Evolutionary conservation across 2,797 vertebrate species (phyloP).

Genomic region (Hippoglossus hippoglossus): DNA sequence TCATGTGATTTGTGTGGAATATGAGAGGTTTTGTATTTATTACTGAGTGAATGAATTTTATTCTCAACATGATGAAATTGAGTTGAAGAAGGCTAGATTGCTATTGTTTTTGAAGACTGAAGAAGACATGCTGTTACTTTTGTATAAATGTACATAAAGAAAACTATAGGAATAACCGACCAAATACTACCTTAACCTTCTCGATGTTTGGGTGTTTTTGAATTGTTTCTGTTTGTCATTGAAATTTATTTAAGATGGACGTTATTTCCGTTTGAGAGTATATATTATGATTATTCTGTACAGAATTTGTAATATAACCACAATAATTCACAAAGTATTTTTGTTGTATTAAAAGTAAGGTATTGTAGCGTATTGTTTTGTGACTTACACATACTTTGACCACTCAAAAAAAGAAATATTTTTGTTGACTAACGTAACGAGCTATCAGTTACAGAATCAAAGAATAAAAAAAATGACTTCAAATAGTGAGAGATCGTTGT

Average conservation of each 20-base stretch:
- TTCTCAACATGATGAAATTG: slow-evolving; percentile 85
- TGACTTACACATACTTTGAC: slow-evolving; percentile 87
- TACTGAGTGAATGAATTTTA: slow-evolving; percentile 99
- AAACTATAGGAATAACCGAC: slow-evolving; percentile 99
- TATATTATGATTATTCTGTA: slow-evolving; percentile 90
- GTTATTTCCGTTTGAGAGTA: slow-evolving; percentile 90
- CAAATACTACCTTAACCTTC: slow-evolving; percentile 99
- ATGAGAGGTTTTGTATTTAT: slow-evolving; percentile 99
- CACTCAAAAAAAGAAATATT: slow-evolving; percentile 84
- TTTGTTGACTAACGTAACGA: slow-evolving; percentile 82
- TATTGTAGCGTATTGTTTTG: slow-evolving; percentile 88
- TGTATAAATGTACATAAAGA: slow-evolving; percentile 99
- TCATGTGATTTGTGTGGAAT: slow-evolving; percentile 94
- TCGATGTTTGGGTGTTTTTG: slow-evolving; percentile 94
- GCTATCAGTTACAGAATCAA: slow-evolving; percentile 79
- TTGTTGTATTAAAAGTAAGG: slow-evolving; percentile 89
- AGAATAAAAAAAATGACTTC: slow-evolving; percentile 47
- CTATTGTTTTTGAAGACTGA: slow-evolving; percentile 97
- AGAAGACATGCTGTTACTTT: slow-evolving; percentile 98
- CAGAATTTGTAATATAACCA: slow-evolving; percentile 90
- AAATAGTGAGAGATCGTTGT: slow-evolving; percentile 84
- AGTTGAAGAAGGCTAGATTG: slow-evolving; percentile 95
- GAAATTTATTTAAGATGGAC: slow-evolving; percentile 89
- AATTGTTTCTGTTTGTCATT: slow-evolving; percentile 83
- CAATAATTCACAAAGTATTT: slow-evolving; percentile 90